Evolutionary conservation across 2,113 vertebrate species (phyloP).

Genomic region (Eidolon helvum): DNA sequence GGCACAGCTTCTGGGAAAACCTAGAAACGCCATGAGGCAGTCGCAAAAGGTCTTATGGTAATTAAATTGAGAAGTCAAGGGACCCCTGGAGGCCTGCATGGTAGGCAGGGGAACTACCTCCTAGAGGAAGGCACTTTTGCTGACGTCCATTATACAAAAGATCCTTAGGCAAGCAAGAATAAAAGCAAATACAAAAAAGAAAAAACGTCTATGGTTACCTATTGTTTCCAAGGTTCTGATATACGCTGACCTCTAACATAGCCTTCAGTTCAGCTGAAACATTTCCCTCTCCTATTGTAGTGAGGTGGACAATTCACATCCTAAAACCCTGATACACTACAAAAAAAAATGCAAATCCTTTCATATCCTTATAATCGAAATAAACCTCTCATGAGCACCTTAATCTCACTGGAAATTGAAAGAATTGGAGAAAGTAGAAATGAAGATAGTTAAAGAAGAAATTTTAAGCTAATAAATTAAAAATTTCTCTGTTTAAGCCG

Average conservation of each 20-base stretch:
- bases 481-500: background rate
- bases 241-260: slow-evolving; percentile 49
- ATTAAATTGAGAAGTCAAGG: slow-evolving; percentile 67
- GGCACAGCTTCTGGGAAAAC: slow-evolving; percentile 45
- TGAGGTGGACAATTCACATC: background rate
- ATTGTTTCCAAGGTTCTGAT: slow-evolving; percentile 12
- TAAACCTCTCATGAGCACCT: background rate
- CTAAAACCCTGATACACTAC: background rate
- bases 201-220: slow-evolving; percentile 18
- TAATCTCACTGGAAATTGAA: background rate
- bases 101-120: slow-evolving; percentile 19
- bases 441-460: background rate
- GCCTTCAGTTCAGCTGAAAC: background rate
- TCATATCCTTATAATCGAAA: background rate
- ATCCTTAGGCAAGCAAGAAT: slow-evolving; percentile 66
- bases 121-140: background rate
- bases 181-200: slow-evolving; percentile 41
- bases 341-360: background rate
- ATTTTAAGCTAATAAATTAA: background rate
- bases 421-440: background rate
- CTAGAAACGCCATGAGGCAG: slow-evolving; percentile 58
- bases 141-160: slow-evolving; percentile 34
- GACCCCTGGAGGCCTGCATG: slow-evolving; percentile 32
- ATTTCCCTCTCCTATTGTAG: background rate
- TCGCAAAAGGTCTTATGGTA: slow-evolving; percentile 65